Evolutionary conservation across 2,113 vertebrate species (phyloP), one percentile per base, ranked within the genome.

Genomic region (Acrocephalus kingi): DNA sequence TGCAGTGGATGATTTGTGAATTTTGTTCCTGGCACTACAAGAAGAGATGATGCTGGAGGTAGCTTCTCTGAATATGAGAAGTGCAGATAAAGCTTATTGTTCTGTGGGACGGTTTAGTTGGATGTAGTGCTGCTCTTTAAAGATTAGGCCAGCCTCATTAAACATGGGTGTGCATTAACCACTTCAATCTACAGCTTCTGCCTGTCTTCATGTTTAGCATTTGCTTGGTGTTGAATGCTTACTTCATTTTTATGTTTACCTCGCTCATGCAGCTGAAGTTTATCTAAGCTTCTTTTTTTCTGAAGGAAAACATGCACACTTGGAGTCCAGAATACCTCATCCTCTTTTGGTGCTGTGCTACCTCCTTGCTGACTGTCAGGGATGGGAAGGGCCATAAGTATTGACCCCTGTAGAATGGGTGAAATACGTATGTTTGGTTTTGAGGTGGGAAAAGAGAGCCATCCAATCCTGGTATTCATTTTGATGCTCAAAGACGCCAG

Each of bases 41-140:
- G 3, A 10, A 63, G 33, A 64, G 49, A 72, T 35, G 59, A 59
- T 90, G 78, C 24, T 64, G 68, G 81, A 93, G 49, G 68, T 64
- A 83, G 82, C n/a, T 94, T 74, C 93, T 83, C 80, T 93, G 39
- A 89, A 45, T 41, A 86, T 86, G 82, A 92, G 64, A 93, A 75
- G 17, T 68, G 37, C 31, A 78, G 61, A 84, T 91, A 77, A 81
- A 68, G 25, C 88, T 91, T 86, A 80, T 71, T 92, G 52, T 90
- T 91, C 48, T 58, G 39, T 86, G 45, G 48, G 21, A 55, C 61
- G 28, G 19, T 19, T 90, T 41, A 86, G 58, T 3, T 91, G 64
- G 31, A 58, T 67, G 24, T 43, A 55, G 19, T 74, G 28, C 30
- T 83, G 45, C 22, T 80, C 35, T 63, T 85, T 48, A 77, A 88